Evolutionary conservation across 2,797 vertebrate genomes (phyloP).

Genomic region (Clarias laeviceps): DNA sequence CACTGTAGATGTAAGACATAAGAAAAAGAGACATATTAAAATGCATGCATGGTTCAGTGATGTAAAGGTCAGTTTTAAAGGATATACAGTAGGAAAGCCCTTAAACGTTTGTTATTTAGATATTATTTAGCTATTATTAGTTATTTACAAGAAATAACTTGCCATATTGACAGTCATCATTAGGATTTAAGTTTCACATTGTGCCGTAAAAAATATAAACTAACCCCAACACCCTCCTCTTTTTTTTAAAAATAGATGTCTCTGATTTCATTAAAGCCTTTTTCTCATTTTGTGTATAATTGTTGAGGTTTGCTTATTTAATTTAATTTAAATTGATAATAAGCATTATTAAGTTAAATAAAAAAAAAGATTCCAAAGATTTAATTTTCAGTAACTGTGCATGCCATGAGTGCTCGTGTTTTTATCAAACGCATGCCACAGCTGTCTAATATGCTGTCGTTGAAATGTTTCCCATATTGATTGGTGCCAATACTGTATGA

Average conservation of each 20-base stretch:
- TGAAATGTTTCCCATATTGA: conserved; percentile 32
- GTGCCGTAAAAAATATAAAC: not conserved
- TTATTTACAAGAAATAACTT: not conserved
- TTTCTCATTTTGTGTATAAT: not conserved
- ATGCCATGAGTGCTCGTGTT: conserved; percentile 21
- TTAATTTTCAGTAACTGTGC: conserved; percentile 20
- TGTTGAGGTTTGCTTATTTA: not conserved
- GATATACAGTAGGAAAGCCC: not conserved
- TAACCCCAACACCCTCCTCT: not conserved
- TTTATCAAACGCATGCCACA: conserved; percentile 44
- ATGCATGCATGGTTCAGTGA: not conserved
- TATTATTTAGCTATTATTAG: not conserved
- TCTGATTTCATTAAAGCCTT: not conserved
- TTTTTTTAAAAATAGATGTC: not conserved
- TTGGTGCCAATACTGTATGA: conserved; percentile 30
- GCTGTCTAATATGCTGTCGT: conserved; percentile 29
- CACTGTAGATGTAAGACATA: not conserved
- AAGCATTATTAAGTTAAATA: not conserved
- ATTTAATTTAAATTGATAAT: not conserved
- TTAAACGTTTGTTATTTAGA: not conserved
- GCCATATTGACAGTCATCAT: not conserved
- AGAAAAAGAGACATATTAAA: not conserved
- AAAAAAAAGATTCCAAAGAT: not conserved
- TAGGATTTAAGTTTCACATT: not conserved
- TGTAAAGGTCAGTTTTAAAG: not conserved